phyloP scores from a whole-genome alignment of 2,888 invertebrate species.

The Limnephilus rhombicus region DNA sequence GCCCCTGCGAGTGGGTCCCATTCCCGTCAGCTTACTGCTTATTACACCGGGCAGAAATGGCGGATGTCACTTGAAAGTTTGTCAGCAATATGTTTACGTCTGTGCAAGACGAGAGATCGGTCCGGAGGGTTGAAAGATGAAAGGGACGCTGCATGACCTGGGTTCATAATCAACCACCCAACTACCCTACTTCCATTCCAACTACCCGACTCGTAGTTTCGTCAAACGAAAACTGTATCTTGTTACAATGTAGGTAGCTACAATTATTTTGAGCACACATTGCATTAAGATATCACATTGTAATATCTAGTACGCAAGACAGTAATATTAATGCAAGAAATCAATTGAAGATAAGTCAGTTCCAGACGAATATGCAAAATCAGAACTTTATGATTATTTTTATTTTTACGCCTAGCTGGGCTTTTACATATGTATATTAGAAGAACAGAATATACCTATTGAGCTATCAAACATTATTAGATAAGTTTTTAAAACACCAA shows the following conservation, averaged over 20 bases:
- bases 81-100: slow-evolving; percentile 53
- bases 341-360: background rate
- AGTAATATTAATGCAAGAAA: background rate
- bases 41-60: slow-evolving; percentile 29
- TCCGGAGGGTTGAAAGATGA: slow-evolving; percentile 23
- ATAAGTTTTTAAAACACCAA: too few relatives aligned
- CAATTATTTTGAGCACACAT: background rate
- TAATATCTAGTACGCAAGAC: background rate
- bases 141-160: slow-evolving; percentile 34
- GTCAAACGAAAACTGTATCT: background rate
- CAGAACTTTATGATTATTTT: too few relatives aligned
- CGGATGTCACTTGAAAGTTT: slow-evolving; percentile 52
- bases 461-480: too few relatives aligned
- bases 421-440: too few relatives aligned
- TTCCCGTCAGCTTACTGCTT: slow-evolving; percentile 19
- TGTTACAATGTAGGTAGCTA: background rate
- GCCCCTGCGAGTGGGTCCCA: background rate
- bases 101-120: slow-evolving; percentile 15
- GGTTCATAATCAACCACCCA: slow-evolving; percentile 35
- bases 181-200: background rate
- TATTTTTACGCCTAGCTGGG: too few relatives aligned
- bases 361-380: too few relatives aligned
- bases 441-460: too few relatives aligned
- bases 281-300: background rate
- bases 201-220: background rate